Base-by-base conservation (phyloP, 2,113 vertebrate genomes). In the Podiceps cristatus region DNA sequence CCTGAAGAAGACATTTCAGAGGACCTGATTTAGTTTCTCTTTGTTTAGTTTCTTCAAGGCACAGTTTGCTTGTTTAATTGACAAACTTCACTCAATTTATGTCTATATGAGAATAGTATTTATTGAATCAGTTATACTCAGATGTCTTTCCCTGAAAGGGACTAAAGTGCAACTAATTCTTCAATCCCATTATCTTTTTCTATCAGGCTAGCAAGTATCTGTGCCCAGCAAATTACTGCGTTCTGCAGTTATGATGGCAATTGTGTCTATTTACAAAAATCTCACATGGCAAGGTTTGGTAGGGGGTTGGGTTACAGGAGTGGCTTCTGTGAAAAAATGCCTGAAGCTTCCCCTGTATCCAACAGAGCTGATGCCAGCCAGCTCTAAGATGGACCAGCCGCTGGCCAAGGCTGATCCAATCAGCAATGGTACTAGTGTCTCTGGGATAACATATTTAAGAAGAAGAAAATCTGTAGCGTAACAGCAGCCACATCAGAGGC, bases 381-480 rank as follows among this genome's bases (percentile, higher is more conserved):
- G 18, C 9, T 62, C 3, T 10, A 33, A 24, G 56, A 9, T 1
- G 1, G 77, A 7, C 13, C 3, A 11, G 13, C 42, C 13, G 42
- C 42, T 5, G 27, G 19, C 9, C 31, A 55, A 60, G 15, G n/a
- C 18, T 18, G 19, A 50, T 14, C 12, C 13, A 0, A 0, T 29
- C 25, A 14, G 16, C 1, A 1, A n/a, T 2, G 2, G 28, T 33
- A 27, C 44, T 27, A 55, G n/a, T 0, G 1, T 23, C 7, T 62
- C 40, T 55, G 49, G 19, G 22, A 19, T 24, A 33, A 28, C 9
- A 8, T 7, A 44, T 27, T 45, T 66, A 20, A 45, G 44, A 59
- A 24, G 6, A 11, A 16, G 1, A 2, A 53, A 55, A 85, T 28
- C 1, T 24, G 31, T n/a, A 11, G 25, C 3, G 10, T 3, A 22